These are phyloP conservation scores for Ispidina picta DNA, from an alignment of 2,797 vertebrate species.

Conservation along the genomic window DNA sequence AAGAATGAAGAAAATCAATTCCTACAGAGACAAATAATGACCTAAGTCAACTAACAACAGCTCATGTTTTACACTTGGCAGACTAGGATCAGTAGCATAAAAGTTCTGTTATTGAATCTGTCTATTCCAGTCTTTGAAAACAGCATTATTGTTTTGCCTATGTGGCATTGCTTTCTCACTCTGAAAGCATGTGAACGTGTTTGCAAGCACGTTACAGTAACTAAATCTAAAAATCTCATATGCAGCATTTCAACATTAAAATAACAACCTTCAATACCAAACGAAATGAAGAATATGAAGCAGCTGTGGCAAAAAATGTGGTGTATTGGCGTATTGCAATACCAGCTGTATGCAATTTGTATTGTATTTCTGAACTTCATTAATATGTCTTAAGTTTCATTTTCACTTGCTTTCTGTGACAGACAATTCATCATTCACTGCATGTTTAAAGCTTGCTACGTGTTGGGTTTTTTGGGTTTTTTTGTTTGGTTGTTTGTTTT, in stretches of 20 bases:
- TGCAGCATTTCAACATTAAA: not conserved
- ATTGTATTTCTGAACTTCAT: constrained; percentile 45
- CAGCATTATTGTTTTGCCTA: not conserved
- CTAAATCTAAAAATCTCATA: not conserved
- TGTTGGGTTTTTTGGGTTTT: not conserved
- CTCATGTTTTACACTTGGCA: not conserved
- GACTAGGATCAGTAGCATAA: not conserved
- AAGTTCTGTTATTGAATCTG: not conserved
- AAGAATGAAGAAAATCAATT: not conserved
- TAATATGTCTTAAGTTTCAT: constrained; percentile 63
- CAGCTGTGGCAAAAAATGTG: constrained; percentile 27
- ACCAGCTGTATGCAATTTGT: constrained; percentile 37
- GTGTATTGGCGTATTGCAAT: constrained; percentile 8
- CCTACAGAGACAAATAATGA: not conserved
- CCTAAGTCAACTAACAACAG: not conserved
- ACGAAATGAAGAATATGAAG: constrained; percentile 22
- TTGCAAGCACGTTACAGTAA: not conserved
- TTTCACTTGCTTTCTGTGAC: constrained; percentile 68
- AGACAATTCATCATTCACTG: constrained; percentile 50
- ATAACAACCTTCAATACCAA: not conserved
- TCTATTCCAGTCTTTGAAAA: not conserved
- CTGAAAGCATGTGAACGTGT: not conserved
- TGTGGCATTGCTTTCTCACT: not conserved
- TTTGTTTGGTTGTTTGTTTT: not conserved
- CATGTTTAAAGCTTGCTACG: constrained; percentile 68